Base-by-base conservation (phyloP, 2,888 invertebrate species). In the Amphimallon solstitiale region DNA sequence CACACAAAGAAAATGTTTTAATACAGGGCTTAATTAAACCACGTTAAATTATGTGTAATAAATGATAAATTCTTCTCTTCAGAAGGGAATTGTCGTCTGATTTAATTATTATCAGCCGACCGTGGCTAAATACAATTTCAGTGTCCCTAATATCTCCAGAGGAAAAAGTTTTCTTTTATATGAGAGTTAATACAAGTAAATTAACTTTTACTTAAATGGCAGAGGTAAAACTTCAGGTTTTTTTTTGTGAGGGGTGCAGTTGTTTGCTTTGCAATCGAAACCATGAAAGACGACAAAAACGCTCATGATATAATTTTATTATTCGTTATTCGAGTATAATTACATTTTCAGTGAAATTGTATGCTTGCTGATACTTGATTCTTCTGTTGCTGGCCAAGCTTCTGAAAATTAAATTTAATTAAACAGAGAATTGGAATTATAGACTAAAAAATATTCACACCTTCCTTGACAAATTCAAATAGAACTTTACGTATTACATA, bases 111-210 rank as follows among this genome's bases (percentile, higher is more conserved):
- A 56, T 40, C 68, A 70, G 68, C 70, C 70, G 65, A 70, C 70
- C 64, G 65, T 63, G 62, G 61, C 67, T 67, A 70, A 74, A 75
- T 74, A 75, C 75, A 75, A 76, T 75, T 76, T 74, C 70, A 76
- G 74, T 75, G 76, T 75, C 74, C 73, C 71, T 72, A 75, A 73
- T 73, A 74, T 75, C 76, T 74, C 76, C 51, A 65, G 76, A 72
- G 74, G 68, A 70, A 71, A 77, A 79, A 77, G 77, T 78, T 77
- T 78, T 77, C 77, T 76, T 77, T 78, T 73, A 73, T 74, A 73
- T 73, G 76, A 69, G 70, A 71, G 74, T 75, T 79, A 79, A 79
- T 79, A 79, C 71, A 76, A 74, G 74, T 72, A 75, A 77, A 77
- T 78, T 77, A 77, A 77, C 76, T 78, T 78, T 77, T 70, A 73